Evolutionary conservation across 2,888 invertebrate genomes (phyloP).

Genomic region (Brachypterus glaber): DNA sequence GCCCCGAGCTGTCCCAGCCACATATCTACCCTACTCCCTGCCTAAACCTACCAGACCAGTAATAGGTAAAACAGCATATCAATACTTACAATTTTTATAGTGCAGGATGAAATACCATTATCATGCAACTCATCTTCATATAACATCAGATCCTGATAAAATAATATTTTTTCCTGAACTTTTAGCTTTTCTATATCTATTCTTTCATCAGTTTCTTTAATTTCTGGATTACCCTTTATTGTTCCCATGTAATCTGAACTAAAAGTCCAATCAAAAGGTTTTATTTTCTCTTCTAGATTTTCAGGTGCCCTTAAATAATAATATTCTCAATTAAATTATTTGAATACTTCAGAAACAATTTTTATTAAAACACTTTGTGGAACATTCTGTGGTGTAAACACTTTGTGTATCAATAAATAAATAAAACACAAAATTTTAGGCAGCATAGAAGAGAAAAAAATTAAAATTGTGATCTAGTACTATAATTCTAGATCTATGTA

Average conservation of each 20-base stretch:
- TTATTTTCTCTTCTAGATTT: conserved; percentile 62
- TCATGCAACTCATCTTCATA: conserved; percentile 99
- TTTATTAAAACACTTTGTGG: no score
- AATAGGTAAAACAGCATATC: conserved; percentile 2
- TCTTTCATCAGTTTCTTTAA: conserved; percentile 58
- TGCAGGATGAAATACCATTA: conserved; percentile 85
- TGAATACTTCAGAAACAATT: conserved; percentile 6
- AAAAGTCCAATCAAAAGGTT: conserved; percentile 97
- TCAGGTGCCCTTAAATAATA: conserved; percentile 52
- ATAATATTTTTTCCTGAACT: conserved; percentile 81
- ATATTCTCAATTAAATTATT: no score
- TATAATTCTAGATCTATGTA: no score
- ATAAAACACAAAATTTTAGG: neutral
- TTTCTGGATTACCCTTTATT: conserved; percentile 48
- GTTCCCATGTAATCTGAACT: conserved; percentile 87
- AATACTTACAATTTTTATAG: conserved; percentile 82
- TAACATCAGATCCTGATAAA: conserved; percentile 85
- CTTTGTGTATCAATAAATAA: conserved; percentile 3
- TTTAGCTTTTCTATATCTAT: conserved; percentile 85
- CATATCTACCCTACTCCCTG: no score
- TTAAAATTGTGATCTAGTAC: conserved; percentile 1
- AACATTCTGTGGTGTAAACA: no score
- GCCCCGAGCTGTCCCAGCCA: no score
- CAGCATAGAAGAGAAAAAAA: conserved; percentile 5
- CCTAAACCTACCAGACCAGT: no score